A percentile compares a stretch with the other conserved stretches of the same genome.
These are phyloP conservation scores for Halictus ligatus DNA, from an alignment of 2,888 invertebrate genomes.

Conservation along the genomic window DNA sequence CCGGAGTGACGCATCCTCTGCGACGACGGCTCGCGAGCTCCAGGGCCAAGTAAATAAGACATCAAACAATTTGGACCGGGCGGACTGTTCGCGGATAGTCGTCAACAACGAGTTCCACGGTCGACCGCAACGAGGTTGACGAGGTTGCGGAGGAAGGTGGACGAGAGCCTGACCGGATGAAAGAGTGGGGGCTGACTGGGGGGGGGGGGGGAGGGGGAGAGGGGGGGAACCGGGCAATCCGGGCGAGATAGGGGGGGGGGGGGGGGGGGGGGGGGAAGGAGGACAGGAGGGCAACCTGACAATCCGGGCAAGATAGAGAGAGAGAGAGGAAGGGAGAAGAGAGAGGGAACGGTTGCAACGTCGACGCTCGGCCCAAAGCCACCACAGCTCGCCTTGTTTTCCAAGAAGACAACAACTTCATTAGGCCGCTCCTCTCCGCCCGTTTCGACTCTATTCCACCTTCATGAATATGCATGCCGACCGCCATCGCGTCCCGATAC, in stretches of 20 bases:
- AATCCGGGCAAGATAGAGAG: conserved; percentile 34
- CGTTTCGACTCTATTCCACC: conserved; percentile 75
- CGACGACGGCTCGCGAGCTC: conserved; percentile 35
- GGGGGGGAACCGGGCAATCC: conserved; percentile 12
- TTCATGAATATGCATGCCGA: conserved; percentile 82
- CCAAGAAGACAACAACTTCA: conserved; percentile 83
- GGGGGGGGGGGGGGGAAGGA: neutral
- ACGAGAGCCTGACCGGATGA: conserved; percentile 40
- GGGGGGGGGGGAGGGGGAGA: neutral
- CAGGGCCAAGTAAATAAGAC: conserved; percentile 79
- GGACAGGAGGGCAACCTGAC: conserved; percentile 11
- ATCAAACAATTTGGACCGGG: conserved; percentile 79
- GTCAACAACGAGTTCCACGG: conserved; percentile 62
- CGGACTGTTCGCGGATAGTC: conserved; percentile 63
- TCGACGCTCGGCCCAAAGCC: conserved; percentile 72
- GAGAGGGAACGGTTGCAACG: conserved; percentile 66
- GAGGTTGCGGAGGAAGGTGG: conserved; percentile 67
- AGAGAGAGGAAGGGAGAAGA: too few species aligned
- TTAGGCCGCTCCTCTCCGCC: conserved; percentile 80
- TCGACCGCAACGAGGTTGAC: conserved; percentile 61
- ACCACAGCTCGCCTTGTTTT: conserved; percentile 77
- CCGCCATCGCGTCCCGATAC: conserved; percentile 56
- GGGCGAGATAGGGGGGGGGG: conserved; percentile 34
- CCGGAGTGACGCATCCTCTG: conserved; percentile 72
- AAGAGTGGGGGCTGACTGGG: neutral